These are phyloP conservation scores for Pemphredon lugubris DNA, from an alignment of 2,888 invertebrate genomes.

Conservation along the genomic window DNA sequence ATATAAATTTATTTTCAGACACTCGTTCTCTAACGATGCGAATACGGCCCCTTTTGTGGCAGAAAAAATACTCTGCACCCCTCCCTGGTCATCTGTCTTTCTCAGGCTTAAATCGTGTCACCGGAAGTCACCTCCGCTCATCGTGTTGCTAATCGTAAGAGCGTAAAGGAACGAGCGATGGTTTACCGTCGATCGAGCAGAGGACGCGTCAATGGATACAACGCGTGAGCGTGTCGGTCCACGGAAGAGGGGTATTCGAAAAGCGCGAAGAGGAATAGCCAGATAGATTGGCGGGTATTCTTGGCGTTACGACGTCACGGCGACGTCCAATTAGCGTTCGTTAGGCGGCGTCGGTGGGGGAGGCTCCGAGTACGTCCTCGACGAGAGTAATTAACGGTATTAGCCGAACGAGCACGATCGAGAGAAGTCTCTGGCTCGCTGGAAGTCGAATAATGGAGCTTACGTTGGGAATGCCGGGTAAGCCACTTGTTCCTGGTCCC, in stretches of 20 bases:
- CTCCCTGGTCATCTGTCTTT: too few relatives aligned
- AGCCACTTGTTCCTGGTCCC: slow-evolving; percentile 47
- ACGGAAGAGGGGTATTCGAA: not conserved
- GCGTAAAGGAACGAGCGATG: too few relatives aligned
- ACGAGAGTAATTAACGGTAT: slow-evolving; percentile 73
- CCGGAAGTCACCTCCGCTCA: too few relatives aligned
- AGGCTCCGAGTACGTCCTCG: slow-evolving; percentile 53
- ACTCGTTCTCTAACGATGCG: too few relatives aligned
- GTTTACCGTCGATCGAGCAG: too few relatives aligned
- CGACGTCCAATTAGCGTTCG: slow-evolving; percentile 71
- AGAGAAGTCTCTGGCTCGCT: slow-evolving; percentile 35
- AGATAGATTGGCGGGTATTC: slow-evolving; percentile 61
- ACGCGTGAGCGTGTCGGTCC: slow-evolving; percentile 21
- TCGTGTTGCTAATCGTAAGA: too few relatives aligned
- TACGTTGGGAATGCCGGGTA: slow-evolving; percentile 39
- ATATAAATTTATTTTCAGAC: too few relatives aligned
- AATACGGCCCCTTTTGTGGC: too few relatives aligned
- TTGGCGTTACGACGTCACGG: slow-evolving; percentile 64
- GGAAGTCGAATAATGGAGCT: slow-evolving; percentile 68
- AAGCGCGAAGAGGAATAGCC: slow-evolving; percentile 31
- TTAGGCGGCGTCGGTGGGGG: slow-evolving; percentile 65
- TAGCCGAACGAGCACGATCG: slow-evolving; percentile 62
- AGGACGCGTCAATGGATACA: too few relatives aligned
- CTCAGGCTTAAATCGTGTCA: too few relatives aligned
- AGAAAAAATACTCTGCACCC: too few relatives aligned